Conservation (phyloP, 2,888 invertebrate species). For the Galerucella calmariensis region DNA sequence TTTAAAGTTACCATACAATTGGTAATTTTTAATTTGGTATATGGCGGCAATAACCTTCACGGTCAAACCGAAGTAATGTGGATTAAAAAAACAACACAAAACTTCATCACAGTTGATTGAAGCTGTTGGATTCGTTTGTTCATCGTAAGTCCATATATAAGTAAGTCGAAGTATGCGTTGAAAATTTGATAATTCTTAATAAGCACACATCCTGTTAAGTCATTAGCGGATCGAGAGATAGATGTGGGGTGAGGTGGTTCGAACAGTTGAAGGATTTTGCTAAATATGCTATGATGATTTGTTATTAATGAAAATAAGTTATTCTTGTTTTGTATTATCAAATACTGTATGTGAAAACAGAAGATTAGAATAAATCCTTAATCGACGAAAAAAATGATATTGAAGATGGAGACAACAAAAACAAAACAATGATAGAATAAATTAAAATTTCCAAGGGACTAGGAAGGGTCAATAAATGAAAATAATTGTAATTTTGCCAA, state of each 20-base stretch:
- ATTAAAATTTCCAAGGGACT: too few species aligned
- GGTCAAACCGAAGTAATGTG: conserved; percentile 50
- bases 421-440: too few species aligned
- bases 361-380: too few species aligned
- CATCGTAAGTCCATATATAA: conserved; percentile 32
- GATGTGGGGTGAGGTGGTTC: not conserved
- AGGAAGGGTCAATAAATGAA: too few species aligned
- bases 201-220: conserved; percentile 59
- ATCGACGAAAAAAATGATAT: too few species aligned
- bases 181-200: conserved; percentile 64
- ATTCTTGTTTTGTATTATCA: not conserved
- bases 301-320: not conserved
- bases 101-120: conserved; percentile 51
- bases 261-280: conserved; percentile 11
- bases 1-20: conserved; percentile 47
- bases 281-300: conserved; percentile 10
- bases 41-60: conserved; percentile 55
- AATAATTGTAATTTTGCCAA: too few species aligned
- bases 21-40: conserved; percentile 56
- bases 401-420: too few species aligned
- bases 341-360: too few species aligned
- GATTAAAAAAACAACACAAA: conserved; percentile 42
- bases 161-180: conserved; percentile 59
- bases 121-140: conserved; percentile 43
- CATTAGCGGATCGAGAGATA: conserved; percentile 11